phyloP scores from a whole-genome alignment of 2,113 vertebrate genomes.

The Micronycteris hirsuta region DNA sequence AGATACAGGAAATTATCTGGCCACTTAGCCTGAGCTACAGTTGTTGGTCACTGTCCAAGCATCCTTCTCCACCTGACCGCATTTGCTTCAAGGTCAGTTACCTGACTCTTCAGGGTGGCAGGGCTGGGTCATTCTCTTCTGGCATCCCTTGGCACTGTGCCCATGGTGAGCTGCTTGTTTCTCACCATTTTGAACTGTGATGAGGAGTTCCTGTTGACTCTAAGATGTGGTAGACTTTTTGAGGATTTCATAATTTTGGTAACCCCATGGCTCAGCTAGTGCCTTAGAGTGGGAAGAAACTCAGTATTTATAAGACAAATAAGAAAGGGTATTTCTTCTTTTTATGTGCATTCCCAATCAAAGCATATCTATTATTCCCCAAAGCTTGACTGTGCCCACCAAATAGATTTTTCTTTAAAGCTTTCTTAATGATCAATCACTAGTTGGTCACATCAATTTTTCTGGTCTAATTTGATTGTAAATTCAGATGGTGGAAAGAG shows the following conservation, averaged over 20 bases:
- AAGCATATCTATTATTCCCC: neutral
- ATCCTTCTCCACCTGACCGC: neutral
- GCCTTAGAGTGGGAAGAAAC: neutral
- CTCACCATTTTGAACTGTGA: neutral
- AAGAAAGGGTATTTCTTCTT: neutral
- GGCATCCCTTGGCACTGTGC: neutral
- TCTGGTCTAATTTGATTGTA: neutral
- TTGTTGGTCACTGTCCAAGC: neutral
- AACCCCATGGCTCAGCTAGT: neutral
- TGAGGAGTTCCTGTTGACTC: neutral
- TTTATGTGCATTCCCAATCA: neutral
- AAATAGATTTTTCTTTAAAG: slow-evolving; percentile 1
- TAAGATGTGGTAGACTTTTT: neutral
- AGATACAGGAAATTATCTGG: neutral
- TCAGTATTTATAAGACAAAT: neutral
- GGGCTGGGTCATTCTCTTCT: neutral
- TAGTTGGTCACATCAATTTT: neutral
- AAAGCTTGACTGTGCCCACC: neutral
- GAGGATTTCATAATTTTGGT: neutral
- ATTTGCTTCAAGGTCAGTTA: neutral
- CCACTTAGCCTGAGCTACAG: no score
- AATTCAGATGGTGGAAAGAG: neutral
- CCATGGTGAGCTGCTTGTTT: neutral
- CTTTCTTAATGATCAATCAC: slow-evolving; percentile 3
- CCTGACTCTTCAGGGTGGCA: neutral